Base-by-base conservation (phyloP, 1,140 invertebrate species). In the Neodiprion lecontei region DNA sequence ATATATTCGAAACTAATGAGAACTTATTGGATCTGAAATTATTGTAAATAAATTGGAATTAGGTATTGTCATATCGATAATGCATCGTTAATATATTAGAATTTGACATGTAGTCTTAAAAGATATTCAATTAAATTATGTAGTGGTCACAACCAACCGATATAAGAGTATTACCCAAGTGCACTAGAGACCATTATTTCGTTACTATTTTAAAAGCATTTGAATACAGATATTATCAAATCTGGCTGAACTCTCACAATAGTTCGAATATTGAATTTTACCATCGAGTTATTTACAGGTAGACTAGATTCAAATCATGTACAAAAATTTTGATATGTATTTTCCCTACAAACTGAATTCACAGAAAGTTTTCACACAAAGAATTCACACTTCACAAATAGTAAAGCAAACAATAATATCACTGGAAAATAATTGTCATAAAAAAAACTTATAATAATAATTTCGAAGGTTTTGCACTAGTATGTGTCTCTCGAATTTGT, bases 31-130 rank as follows among this genome's bases (percentile, higher is more conserved):
- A 61, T 61, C 53, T 61, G 53, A 61, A 61, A 61, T 61, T 14
- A 61, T 61, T 61, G 53, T 61, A 61, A 14, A 61, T 61, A 61
- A 61, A 61, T 61, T 61, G 11, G 53, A 61, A 61, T 61, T 17
- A 61, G 53, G 28, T 14, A 61, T 61, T 61, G n/a, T 12, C 11
- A 11, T 61, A 14, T 61, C 53, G n/a, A 61, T 40, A 40, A 40
- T 40, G 28, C 28, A 40, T 40, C 28, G 28, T 5, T 40, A 40
- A 40, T 40, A 40, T 40, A 40, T 40, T 40, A 40, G 28, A 40
- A 40, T 40, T 40, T 40, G 28, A 40, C 28, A 40, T 40, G 28
- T 40, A 40, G 28, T 40, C 5, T 40, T 40, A 5, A 21, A 21
- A 40, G 28, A 40, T 40, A 40, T 40, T 40, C 28, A 40, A 40